These are phyloP conservation scores for Luidia sarsii DNA, from an alignment of 53 echinoderm and acorn worm genomes.

Conservation along the genomic window DNA sequence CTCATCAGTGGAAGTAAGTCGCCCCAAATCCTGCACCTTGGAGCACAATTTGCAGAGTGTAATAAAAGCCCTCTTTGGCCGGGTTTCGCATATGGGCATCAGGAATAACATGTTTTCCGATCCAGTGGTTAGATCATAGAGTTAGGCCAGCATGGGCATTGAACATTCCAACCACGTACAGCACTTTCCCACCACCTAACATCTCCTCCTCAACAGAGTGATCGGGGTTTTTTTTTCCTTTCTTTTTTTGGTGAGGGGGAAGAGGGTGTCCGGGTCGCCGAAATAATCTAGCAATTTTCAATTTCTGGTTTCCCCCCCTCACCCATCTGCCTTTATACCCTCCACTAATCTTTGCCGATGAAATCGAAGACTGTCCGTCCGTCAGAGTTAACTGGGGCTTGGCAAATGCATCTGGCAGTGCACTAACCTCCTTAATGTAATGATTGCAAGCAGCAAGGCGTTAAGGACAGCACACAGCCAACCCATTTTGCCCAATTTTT, in stretches of 20 bases:
- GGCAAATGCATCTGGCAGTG: conserved; percentile 51
- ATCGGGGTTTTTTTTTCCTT: neutral
- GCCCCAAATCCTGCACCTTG: too few species aligned
- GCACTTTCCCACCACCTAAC: conserved; percentile 7
- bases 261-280: conserved; percentile 24
- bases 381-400: conserved; percentile 52
- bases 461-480: conserved; percentile 31
- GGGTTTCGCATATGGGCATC: too few species aligned
- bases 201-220: conserved; percentile 17
- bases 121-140: neutral
- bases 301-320: conserved; percentile 37
- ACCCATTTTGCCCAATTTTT: conserved; percentile 30
- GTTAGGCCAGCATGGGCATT: neutral
- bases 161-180: conserved; percentile 15
- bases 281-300: conserved; percentile 55
- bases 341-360: conserved; percentile 40
- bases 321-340: conserved; percentile 25
- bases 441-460: conserved; percentile 41
- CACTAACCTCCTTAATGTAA: conserved; percentile 53
- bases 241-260: too few species aligned
- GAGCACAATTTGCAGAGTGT: too few species aligned
- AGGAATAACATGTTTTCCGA: too few species aligned
- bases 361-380: conserved; percentile 46
- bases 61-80: too few species aligned
- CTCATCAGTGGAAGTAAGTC: too few species aligned